A percentile compares a stretch with the other conserved stretches of the same genome.
These are phyloP conservation scores for Plusia festucae DNA, from an alignment of 2,888 invertebrate genomes.

Conservation along the genomic window DNA sequence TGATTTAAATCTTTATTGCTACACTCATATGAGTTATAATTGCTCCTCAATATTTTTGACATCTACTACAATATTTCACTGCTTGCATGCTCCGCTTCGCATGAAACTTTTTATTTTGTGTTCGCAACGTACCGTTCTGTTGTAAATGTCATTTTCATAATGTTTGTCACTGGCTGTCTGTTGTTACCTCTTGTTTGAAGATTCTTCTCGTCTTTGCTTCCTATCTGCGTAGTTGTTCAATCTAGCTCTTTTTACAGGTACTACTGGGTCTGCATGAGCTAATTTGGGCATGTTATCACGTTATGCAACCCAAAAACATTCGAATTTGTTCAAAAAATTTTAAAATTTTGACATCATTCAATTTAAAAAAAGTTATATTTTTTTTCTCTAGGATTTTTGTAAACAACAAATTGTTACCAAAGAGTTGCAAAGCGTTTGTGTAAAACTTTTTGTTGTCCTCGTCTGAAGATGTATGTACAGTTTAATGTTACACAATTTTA, in stretches of 20 bases:
- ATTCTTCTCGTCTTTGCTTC: constrained; percentile 75
- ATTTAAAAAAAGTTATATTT: background rate
- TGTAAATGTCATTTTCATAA: constrained; percentile 81
- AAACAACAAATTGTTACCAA: background rate
- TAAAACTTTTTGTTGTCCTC: constrained; percentile 24
- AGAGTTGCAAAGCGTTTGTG: constrained; percentile 45
- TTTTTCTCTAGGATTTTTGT: background rate
- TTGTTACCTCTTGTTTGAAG: constrained; percentile 71
- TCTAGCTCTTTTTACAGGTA: constrained; percentile 71
- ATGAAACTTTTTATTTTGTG: constrained; percentile 63
- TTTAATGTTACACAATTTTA: constrained; percentile 24
- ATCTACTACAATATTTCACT: constrained; percentile 69
- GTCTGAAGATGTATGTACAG: constrained; percentile 51
- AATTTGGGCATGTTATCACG: constrained; percentile 39
- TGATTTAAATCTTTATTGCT: constrained; percentile 6
- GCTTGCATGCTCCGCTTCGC: constrained; percentile 77
- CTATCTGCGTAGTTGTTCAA: constrained; percentile 75
- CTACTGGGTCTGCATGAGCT: constrained; percentile 54
- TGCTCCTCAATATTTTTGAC: constrained; percentile 62
- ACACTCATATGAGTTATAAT: background rate
- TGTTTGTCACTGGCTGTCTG: constrained; percentile 73
- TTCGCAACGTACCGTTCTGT: constrained; percentile 82
- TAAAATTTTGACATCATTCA: constrained; percentile 14
- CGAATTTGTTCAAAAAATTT: background rate
- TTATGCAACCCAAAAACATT: constrained; percentile 42